Base-by-base conservation (phyloP, 2,113 vertebrate genomes). In the Chroicocephalus ridibundus region DNA sequence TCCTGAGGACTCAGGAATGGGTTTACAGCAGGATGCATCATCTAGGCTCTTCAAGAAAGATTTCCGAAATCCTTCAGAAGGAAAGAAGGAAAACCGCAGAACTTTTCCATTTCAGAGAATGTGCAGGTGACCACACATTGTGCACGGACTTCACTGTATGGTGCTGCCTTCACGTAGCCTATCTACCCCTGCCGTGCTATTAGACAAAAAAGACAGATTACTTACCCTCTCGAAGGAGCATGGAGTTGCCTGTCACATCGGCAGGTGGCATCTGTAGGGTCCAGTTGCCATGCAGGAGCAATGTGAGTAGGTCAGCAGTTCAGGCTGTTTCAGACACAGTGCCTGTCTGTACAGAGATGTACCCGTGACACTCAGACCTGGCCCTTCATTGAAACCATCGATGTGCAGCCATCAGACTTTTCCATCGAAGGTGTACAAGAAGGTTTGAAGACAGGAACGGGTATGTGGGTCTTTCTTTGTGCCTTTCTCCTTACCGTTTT, bases 401-500 rank as follows among this genome's bases (percentile, higher is more conserved):
- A 4, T 24, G 10, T 29, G 36, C 9, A 71, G 29, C 7, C 27
- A 32, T 13, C 64, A 47, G 34, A 20, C 7, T 36, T 77, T 44
- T 66, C 68, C 62, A 13, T 1, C 1, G 0, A n/a, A 47, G 34
- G 20, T 4, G 15, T 4, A 8, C 11, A 8, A 31, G 46, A 44
- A 38, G 12, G 8, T 68, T 20, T 38, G 34, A 44, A 51, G 16
- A 10, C 8, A 20, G 38, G 26, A 75, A 19, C 1, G 5, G 16
- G 6, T 3, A 1, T 1, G 8, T 6, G 22, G 13, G 8, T 27
- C 11, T 20, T 25, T 62, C 15, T 71, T 27, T 11, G 36, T 9
- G 11, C 34, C 10, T 24, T 24, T 49, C 13, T 31, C 15, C 5
- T 12, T 42, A 21, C 6, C 10, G n/a, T 58, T 84, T 69, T n/a